These are phyloP conservation scores for Drosophila carrolli DNA, from an alignment of 1,140 invertebrate species.

Conservation along the genomic window DNA sequence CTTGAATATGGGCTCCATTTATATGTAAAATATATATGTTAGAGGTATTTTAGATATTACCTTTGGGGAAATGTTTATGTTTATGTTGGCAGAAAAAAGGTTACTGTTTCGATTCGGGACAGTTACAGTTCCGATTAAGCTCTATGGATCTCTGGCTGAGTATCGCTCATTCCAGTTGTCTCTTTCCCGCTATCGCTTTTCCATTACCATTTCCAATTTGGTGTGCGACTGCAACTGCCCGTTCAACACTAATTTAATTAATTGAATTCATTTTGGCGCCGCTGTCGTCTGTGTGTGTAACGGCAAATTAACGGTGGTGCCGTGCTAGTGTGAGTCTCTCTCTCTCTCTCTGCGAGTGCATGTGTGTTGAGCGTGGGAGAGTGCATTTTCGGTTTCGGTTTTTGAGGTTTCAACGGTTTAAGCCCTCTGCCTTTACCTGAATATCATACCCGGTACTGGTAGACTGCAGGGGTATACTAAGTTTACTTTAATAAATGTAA, in stretches of 20 bases:
- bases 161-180: background rate
- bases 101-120: background rate
- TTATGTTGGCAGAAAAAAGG: too few relatives aligned
- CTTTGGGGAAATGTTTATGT: too few relatives aligned
- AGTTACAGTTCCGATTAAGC: background rate
- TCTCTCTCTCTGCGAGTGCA: background rate
- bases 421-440: background rate
- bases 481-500: too few relatives aligned
- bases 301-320: constrained; percentile 59
- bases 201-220: constrained; percentile 28
- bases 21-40: background rate
- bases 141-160: background rate
- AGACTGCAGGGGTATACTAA: background rate
- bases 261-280: constrained; percentile 74
- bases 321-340: constrained; percentile 1
- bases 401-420: constrained; percentile 59
- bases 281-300: constrained; percentile 30
- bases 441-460: background rate
- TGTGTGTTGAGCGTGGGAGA: constrained; percentile 41
- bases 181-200: constrained; percentile 1
- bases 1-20: background rate
- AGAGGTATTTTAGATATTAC: too few relatives aligned
- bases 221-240: constrained; percentile 33
- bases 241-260: constrained; percentile 71
- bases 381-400: constrained; percentile 69